These are phyloP conservation scores for Chalcis sispes DNA, from an alignment of 2,888 invertebrate genomes.

Conservation along the genomic window DNA sequence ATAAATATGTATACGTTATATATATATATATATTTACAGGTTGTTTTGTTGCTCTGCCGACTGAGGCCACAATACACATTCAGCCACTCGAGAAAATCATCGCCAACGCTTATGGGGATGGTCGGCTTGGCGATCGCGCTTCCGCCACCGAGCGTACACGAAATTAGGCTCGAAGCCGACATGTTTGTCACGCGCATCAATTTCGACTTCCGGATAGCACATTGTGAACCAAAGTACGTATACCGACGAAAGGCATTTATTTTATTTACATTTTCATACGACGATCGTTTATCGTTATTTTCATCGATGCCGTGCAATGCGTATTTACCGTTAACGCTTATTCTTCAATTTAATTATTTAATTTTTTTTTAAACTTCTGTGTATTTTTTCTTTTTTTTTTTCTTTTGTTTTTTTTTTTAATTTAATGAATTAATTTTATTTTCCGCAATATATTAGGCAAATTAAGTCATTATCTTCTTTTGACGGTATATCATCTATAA, in stretches of 20 bases:
- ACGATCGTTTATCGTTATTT: too few species aligned
- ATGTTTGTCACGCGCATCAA: slow-evolving; percentile 98
- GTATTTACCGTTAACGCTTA: too few species aligned
- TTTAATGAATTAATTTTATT: too few species aligned
- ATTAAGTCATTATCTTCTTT: too few species aligned
- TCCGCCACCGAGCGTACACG: slow-evolving; percentile 97
- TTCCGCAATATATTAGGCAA: too few species aligned
- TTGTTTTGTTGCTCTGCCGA: slow-evolving; percentile 93
- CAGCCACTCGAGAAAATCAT: slow-evolving; percentile 91
- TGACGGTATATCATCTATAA: too few species aligned
- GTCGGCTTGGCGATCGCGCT: slow-evolving; percentile 96
- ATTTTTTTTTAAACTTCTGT: too few species aligned
- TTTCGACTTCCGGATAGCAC: slow-evolving; percentile 97
- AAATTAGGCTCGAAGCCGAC: slow-evolving; percentile 94
- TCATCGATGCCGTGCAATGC: too few species aligned
- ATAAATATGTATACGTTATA: background rate
- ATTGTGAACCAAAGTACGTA: slow-evolving; percentile 93
- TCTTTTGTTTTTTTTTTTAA: too few species aligned
- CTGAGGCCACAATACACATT: slow-evolving; percentile 95
- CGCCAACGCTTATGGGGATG: slow-evolving; percentile 93
- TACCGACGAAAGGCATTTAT: background rate
- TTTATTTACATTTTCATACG: slow-evolving; percentile 27
- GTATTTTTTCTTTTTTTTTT: too few species aligned
- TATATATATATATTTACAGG: slow-evolving; percentile 79
- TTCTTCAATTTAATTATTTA: too few species aligned